phyloP scores from a whole-genome alignment of 1,140 invertebrate genomes.

The Papilio polytes region DNA sequence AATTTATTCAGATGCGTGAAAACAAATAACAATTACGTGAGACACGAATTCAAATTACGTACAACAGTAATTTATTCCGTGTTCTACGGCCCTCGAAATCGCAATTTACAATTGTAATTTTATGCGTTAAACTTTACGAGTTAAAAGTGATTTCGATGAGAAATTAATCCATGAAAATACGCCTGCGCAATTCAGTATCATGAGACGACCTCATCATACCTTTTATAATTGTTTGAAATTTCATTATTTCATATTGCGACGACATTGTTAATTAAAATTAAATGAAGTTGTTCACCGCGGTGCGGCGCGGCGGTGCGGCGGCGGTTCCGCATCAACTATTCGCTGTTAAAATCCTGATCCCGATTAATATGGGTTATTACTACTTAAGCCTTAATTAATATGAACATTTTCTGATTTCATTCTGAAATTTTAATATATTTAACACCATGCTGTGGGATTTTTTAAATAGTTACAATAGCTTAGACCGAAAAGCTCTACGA shows the following conservation, averaged over 20 bases:
- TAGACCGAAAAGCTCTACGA: no score
- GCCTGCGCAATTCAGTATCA: not conserved
- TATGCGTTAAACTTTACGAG: constrained; percentile 28
- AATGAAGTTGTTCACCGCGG: not conserved
- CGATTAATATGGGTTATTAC: not conserved
- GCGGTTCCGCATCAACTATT: not conserved
- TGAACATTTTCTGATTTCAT: not conserved
- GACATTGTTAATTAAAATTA: constrained; percentile 19
- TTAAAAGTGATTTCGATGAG: constrained; percentile 19
- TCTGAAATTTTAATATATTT: not conserved
- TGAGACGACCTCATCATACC: not conserved
- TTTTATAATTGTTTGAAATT: constrained; percentile 4
- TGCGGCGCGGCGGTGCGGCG: not conserved
- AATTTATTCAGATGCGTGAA: not conserved
- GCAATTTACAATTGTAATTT: constrained; percentile 31
- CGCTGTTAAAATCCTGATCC: constrained; percentile 1
- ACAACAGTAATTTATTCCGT: constrained; percentile 30
- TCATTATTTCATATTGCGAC: constrained; percentile 7
- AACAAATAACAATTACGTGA: constrained; percentile 7
- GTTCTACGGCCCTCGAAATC: constrained; percentile 14
- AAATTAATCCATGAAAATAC: constrained; percentile 33
- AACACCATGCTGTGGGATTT: no score
- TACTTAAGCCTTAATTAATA: not conserved
- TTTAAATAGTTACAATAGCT: no score
- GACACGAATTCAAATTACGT: constrained; percentile 24